Evolutionary conservation across 2,888 invertebrate species (phyloP).

Genomic region (Callosobruchus maculatus): DNA sequence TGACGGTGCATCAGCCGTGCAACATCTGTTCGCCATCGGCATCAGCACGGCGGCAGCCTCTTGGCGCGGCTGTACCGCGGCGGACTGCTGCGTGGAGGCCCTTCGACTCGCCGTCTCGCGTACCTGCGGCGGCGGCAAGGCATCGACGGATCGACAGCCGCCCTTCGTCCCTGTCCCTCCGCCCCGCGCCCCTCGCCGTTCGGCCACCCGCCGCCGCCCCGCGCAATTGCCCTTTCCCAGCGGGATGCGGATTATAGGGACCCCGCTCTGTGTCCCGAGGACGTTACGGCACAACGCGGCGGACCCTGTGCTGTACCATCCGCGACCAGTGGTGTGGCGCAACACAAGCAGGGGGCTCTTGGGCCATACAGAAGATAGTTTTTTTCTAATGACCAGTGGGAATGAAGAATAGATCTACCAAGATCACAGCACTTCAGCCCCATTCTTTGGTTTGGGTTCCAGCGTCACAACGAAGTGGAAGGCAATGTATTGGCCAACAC

Average conservation of each 20-base stretch:
- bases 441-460: too few relatives aligned
- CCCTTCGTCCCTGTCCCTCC: not conserved
- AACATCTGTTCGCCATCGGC: not conserved
- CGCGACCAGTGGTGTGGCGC: not conserved
- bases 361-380: too few relatives aligned
- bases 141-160: slow-evolving; percentile 2
- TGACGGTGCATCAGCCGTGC: too few relatives aligned
- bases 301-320: not conserved
- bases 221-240: not conserved
- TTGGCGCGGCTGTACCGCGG: not conserved
- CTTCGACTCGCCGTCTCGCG: slow-evolving; percentile 14
- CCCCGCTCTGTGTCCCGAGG: not conserved
- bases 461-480: too few relatives aligned
- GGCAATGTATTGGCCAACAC: too few relatives aligned
- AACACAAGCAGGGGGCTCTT: too few relatives aligned
- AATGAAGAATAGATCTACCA: too few relatives aligned
- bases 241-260: not conserved
- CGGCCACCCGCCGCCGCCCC: not conserved
- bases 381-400: too few relatives aligned
- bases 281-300: not conserved
- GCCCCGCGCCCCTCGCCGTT: not conserved
- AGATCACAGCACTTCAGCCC: too few relatives aligned
- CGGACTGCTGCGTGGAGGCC: not conserved
- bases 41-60: slow-evolving; percentile 1
- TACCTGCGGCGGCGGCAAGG: slow-evolving; percentile 14